A percentile compares a stretch with the other conserved stretches of the same genome.
These are phyloP conservation scores for Bergia puertoricense DNA, from an alignment of 92 coral and sea anemone species.

Conservation along the genomic window DNA sequence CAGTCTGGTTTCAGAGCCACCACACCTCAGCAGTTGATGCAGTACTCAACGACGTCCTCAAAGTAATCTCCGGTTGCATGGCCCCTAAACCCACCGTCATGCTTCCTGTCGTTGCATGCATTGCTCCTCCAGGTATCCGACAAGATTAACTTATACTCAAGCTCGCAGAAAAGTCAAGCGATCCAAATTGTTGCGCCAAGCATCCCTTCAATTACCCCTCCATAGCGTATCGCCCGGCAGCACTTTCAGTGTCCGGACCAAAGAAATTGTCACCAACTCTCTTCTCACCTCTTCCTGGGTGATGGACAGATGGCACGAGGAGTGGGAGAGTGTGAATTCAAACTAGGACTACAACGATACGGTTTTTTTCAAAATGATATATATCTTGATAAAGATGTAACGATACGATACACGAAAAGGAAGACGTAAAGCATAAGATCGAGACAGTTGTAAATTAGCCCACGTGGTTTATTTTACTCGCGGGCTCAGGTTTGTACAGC, in stretches of 20 bases:
- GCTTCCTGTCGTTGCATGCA: constrained; percentile 9
- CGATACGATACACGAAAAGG: too few species aligned
- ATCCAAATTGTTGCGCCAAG: neutral
- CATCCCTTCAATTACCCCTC: neutral
- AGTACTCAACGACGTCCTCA: constrained; percentile 7
- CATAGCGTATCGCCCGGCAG: neutral
- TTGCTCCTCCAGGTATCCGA: neutral
- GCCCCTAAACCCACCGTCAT: neutral
- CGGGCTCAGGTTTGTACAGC: too few species aligned
- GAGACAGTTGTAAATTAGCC: too few species aligned
- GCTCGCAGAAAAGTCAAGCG: neutral
- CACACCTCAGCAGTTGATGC: constrained; percentile 15
- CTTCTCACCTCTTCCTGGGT: constrained; percentile 25
- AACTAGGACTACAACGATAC: neutral
- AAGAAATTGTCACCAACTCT: constrained; percentile 25
- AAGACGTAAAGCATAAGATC: too few species aligned
- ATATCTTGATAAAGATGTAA: too few species aligned
- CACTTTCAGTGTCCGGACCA: constrained; percentile 12
- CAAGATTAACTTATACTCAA: constrained; percentile 1
- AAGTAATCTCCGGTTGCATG: neutral
- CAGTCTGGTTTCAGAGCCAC: constrained; percentile 18
- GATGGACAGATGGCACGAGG: constrained; percentile 28
- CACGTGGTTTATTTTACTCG: too few species aligned
- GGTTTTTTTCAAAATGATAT: too few species aligned
- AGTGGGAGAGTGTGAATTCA: constrained; percentile 13